Evolutionary conservation across 2,888 invertebrate genomes (phyloP).

Genomic region (Drosophila mimica): DNA sequence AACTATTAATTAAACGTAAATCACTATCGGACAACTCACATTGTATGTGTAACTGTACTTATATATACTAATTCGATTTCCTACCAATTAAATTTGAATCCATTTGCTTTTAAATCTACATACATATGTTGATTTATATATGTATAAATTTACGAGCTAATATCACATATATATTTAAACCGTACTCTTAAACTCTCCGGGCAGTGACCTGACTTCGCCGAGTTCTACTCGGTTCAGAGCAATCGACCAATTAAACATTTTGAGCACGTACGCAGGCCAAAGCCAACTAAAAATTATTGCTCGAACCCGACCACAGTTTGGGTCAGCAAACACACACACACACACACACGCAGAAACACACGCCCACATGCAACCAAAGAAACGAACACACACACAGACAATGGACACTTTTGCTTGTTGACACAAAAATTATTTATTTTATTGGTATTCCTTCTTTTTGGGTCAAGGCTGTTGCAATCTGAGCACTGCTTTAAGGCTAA

Average conservation of each 20-base stretch:
- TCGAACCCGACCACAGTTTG: constrained; percentile 37
- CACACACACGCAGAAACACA: constrained; percentile 12
- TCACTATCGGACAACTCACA: not conserved
- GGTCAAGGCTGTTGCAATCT: constrained; percentile 46
- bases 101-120: not conserved
- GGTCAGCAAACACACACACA: constrained; percentile 46
- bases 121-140: not conserved
- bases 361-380: not conserved
- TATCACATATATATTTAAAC: not conserved
- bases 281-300: constrained; percentile 48
- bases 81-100: not conserved
- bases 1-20: not conserved
- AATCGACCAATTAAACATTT: constrained; percentile 61
- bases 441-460: constrained; percentile 17
- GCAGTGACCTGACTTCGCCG: constrained; percentile 23
- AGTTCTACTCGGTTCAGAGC: constrained; percentile 23
- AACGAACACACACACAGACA: constrained; percentile 1
- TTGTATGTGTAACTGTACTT: not conserved
- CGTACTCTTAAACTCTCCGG: constrained; percentile 1
- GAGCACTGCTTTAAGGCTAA: constrained; percentile 19
- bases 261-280: constrained; percentile 57
- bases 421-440: constrained; percentile 28
- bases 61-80: not conserved
- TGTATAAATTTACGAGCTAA: not conserved
- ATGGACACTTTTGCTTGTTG: constrained; percentile 25